Evolutionary conservation across 2,888 invertebrate genomes (phyloP), one percentile per base, ranked within the genome.

Genomic region (Pyrochroa serraticornis): DNA sequence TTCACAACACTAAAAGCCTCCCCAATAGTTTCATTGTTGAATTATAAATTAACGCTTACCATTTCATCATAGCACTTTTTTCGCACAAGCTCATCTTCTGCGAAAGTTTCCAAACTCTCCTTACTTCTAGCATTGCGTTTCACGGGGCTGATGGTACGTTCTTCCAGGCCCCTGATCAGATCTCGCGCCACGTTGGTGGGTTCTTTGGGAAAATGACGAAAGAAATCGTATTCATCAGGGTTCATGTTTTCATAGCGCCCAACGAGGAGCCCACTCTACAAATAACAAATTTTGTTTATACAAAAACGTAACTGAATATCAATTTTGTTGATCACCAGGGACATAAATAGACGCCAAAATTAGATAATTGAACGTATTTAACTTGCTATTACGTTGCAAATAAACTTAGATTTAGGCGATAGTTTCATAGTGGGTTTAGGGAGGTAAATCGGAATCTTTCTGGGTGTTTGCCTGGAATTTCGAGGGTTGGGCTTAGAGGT

Each of bases 1-100:
- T 70, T 87, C 86, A 79, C 88, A 90, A 73, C 66, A 69, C 71
- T 73, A 31, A 33, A 69, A 64, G 57, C 10, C 36, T 9, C 22
- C 12, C 30, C 42, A 39, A 6, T n/a, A 6, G 9, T 22, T 22
- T 22, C 22, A 22, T 5, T 5, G 3, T 55, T 33, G 8, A 7
- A 37, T 49, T 31, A 44, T 6, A 31, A 41, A n/a, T n/a, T n/a
- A n/a, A 9, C 8, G 37, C 60, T 60, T 63, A 72, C 73, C 72
- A 73, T 66, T 58, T 73, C 73, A 49, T 67, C 65, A 47, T 67
- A 69, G 6, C 66, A 64, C 30, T 64, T 47, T 45, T 73, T 74
- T 42, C 68, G 64, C 30, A 73, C 64, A 8, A 74, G 65, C 45
- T 71, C 64, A 38, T 74, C 72, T 52, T 74, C 74, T 7, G 73